These are phyloP conservation scores for Philopedon plagiatum DNA, from an alignment of 2,888 invertebrate species.

Conservation along the genomic window DNA sequence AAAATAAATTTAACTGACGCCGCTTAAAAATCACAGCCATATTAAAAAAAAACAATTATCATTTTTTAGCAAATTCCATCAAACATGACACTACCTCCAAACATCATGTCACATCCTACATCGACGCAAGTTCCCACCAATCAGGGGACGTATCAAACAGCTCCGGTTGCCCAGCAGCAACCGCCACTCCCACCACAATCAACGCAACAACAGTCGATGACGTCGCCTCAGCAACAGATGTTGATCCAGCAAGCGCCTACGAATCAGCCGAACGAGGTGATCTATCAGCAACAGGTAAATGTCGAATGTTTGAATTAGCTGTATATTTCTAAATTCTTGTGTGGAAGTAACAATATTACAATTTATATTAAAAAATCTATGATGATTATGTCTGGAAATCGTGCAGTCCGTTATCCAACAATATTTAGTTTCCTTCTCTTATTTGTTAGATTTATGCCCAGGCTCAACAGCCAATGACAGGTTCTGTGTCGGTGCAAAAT, in stretches of 20 bases:
- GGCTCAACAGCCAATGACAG: conserved; percentile 53
- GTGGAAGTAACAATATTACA: no score
- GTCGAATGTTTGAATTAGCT: no score
- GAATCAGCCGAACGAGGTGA: conserved; percentile 38
- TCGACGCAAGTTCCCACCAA: conserved; percentile 26
- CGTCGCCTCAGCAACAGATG: conserved; percentile 47
- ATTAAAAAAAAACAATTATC: conserved; percentile 17
- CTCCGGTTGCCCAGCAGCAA: conserved; percentile 19
- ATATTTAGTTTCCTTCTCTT: not conserved
- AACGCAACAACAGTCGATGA: conserved; percentile 43
- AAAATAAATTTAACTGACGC: no score
- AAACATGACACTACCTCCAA: conserved; percentile 18
- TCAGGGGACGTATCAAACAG: conserved; percentile 36
- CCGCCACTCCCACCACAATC: conserved; percentile 45
- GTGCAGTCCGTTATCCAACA: not conserved
- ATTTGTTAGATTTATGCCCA: conserved; percentile 37
- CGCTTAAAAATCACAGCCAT: no score
- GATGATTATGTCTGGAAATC: not conserved
- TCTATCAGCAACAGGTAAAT: conserved; percentile 38
- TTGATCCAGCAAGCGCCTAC: conserved; percentile 29
- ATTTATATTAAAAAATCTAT: not conserved
- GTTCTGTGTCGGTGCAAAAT: conserved; percentile 60
- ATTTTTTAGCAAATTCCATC: conserved; percentile 49
- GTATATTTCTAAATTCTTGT: no score
- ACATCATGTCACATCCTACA: conserved; percentile 34